Evolutionary conservation across 2,113 vertebrate genomes (phyloP).

Genomic region (Nesogale talazaci): DNA sequence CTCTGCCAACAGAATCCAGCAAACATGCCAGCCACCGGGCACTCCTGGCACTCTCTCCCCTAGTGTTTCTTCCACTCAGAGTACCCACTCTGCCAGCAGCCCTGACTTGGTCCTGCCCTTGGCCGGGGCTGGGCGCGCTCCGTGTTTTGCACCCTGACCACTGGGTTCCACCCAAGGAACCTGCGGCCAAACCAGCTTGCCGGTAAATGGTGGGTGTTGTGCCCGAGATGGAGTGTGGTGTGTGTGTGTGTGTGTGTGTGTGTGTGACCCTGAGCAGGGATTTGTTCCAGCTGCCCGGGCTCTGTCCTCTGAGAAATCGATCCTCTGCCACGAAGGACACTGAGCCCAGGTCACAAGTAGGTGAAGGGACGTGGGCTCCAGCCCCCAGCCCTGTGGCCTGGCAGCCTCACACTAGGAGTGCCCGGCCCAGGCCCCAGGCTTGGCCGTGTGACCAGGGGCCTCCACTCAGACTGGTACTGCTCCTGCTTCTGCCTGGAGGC

Average conservation of each 20-base stretch:
- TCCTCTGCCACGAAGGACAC: neutral
- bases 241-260: too few species aligned
- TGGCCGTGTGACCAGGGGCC: neutral
- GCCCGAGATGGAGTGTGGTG: neutral
- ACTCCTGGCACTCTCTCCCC: neutral
- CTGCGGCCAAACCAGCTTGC: conserved; percentile 44
- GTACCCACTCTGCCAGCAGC: neutral
- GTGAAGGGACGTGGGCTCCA: neutral
- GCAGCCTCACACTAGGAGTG: neutral
- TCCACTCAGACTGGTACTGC: neutral
- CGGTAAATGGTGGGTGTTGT: neutral
- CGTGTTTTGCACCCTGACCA: conserved; percentile 54
- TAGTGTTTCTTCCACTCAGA: neutral
- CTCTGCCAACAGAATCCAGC: neutral
- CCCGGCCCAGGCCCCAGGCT: too few species aligned
- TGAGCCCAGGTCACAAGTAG: neutral
- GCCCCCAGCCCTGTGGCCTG: neutral
- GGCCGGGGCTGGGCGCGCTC: neutral
- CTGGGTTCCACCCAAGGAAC: conserved; percentile 42
- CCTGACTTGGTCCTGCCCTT: neutral
- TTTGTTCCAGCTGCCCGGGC: neutral
- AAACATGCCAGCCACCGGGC: neutral
- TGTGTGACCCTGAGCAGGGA: neutral
- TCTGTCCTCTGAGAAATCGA: conserved; percentile 11
- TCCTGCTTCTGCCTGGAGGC: neutral